Percentiles rank a stretch among this genome's conserved stretches.
Conservation (phyloP, 2,113 vertebrate genomes). For the Corythaeola cristata region DNA sequence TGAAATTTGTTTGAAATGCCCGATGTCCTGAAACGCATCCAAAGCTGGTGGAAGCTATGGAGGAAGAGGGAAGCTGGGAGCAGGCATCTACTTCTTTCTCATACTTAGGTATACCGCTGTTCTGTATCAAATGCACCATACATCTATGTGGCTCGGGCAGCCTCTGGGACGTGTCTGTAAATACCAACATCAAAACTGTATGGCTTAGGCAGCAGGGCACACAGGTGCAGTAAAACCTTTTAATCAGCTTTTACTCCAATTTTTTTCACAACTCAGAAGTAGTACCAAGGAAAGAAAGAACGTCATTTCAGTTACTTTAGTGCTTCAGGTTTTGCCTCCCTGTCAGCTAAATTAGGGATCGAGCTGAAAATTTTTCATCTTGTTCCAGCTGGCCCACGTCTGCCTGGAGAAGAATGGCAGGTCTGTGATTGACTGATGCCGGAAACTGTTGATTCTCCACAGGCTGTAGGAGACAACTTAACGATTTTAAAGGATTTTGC, state of each 20-base stretch:
- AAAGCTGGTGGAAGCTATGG: background rate
- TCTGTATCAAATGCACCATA: background rate
- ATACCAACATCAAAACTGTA: background rate
- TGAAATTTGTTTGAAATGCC: background rate
- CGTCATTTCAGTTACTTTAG: background rate
- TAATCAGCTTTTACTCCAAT: slow-evolving; percentile 5
- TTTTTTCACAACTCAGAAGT: background rate
- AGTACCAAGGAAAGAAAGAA: background rate
- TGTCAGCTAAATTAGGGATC: background rate
- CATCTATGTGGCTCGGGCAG: background rate
- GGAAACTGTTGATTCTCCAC: background rate
- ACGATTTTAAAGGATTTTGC: background rate
- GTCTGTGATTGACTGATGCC: background rate
- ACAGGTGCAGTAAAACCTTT: background rate
- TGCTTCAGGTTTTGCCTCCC: background rate
- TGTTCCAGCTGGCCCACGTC: background rate
- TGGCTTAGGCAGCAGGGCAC: background rate
- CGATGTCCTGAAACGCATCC: background rate
- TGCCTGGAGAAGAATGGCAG: background rate
- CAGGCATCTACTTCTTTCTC: background rate
- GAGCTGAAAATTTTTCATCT: background rate
- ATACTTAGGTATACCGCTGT: background rate
- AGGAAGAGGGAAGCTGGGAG: background rate
- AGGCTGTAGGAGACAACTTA: background rate
- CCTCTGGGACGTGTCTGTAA: background rate